These are phyloP conservation scores for Octodonta nipae DNA, from an alignment of 2,888 invertebrate genomes.

Conservation along the genomic window DNA sequence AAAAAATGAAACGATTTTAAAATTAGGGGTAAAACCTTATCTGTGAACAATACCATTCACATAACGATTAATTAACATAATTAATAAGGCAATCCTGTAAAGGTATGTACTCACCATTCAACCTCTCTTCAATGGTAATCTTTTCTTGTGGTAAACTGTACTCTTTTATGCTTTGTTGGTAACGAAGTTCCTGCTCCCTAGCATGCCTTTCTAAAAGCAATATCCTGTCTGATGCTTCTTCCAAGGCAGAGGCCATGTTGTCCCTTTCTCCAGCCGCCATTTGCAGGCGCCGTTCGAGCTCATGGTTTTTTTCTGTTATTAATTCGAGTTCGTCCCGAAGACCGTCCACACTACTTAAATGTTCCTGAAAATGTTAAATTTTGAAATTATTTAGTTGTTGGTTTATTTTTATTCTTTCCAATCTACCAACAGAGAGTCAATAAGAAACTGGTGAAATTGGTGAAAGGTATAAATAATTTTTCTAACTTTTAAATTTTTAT, in stretches of 20 bases:
- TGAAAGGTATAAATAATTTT: too few relatives aligned
- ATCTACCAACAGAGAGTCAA: too few relatives aligned
- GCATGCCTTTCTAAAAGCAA: conserved; percentile 70
- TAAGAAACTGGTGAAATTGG: too few relatives aligned
- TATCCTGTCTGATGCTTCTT: conserved; percentile 82
- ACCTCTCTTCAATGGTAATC: conserved; percentile 31
- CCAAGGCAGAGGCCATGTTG: conserved; percentile 61
- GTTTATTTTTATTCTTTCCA: too few relatives aligned
- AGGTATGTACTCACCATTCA: conserved; percentile 39
- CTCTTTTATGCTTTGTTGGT: conserved; percentile 26
- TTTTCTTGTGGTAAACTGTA: conserved; percentile 32
- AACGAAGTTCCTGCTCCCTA: conserved; percentile 57
- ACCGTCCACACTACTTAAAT: conserved; percentile 76
- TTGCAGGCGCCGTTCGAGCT: conserved; percentile 66
- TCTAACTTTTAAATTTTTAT: too few relatives aligned
- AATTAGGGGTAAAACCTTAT: too few relatives aligned
- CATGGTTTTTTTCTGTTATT: conserved; percentile 68
- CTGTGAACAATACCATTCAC: too few relatives aligned
- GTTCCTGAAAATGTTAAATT: conserved; percentile 48
- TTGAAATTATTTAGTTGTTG: too few relatives aligned
- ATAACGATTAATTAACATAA: too few relatives aligned
- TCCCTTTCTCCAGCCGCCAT: conserved; percentile 68
- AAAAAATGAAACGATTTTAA: too few relatives aligned
- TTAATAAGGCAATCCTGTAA: too few relatives aligned
- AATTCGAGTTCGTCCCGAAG: conserved; percentile 77